Evolutionary conservation across 2,888 invertebrate species (phyloP).

Genomic region (Autographa pulchrina): DNA sequence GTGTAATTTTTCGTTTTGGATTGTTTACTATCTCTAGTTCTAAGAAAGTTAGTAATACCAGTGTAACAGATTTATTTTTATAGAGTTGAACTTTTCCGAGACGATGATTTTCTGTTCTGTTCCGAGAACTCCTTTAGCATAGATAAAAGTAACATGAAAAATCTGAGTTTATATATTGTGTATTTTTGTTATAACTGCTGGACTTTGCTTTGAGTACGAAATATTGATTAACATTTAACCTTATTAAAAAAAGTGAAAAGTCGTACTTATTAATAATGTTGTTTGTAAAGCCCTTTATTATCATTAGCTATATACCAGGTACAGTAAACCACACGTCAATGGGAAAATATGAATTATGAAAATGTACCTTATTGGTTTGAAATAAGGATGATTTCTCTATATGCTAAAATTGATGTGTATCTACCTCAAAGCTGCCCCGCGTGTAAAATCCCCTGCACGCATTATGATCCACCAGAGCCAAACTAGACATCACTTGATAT

Average conservation of each 20-base stretch:
- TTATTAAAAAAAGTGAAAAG: no score
- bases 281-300: neutral
- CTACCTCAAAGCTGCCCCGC: constrained; percentile 13
- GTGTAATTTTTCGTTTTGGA: neutral
- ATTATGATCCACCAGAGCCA: constrained; percentile 19
- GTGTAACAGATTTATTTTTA: neutral
- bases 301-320: neutral
- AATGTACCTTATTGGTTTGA: neutral
- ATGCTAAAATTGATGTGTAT: neutral
- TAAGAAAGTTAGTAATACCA: neutral
- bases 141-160: constrained; percentile 1
- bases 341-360: neutral
- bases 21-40: neutral
- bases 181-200: neutral
- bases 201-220: neutral
- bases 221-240: no score
- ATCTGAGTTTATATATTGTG: neutral
- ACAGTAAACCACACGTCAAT: neutral
- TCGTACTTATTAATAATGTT: no score
- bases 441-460: constrained; percentile 35
- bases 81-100: neutral
- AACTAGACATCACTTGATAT: constrained; percentile 31
- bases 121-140: neutral
- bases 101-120: neutral
- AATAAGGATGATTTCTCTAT: neutral